Conservation (phyloP, 2,888 invertebrate species). For the Chrysomela aeneicollis region DNA sequence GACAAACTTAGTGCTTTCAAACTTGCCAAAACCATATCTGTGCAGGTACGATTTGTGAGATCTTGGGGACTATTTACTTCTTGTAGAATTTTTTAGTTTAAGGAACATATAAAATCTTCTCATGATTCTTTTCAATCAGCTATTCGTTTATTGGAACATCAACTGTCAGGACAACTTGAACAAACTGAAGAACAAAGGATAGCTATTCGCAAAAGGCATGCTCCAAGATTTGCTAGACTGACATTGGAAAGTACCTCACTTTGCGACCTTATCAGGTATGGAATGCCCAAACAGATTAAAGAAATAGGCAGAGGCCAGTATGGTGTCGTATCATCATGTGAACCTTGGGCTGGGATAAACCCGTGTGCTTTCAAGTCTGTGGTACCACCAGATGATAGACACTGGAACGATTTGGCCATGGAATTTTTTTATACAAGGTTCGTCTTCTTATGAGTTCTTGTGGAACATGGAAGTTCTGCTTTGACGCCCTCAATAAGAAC, state of each 20-base stretch:
- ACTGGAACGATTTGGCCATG: constrained; percentile 90
- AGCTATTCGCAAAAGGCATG: constrained; percentile 78
- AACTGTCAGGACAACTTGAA: constrained; percentile 76
- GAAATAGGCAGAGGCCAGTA: constrained; percentile 86
- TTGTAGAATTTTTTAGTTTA: constrained; percentile 64
- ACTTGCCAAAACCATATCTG: constrained; percentile 75
- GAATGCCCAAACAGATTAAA: constrained; percentile 71
- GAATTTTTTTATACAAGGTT: constrained; percentile 90
- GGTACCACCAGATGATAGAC: constrained; percentile 86
- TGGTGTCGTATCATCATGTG: constrained; percentile 86
- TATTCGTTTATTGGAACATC: constrained; percentile 73
- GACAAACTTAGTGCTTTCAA: constrained; percentile 75
- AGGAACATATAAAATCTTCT: constrained; percentile 77
- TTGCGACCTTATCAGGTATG: constrained; percentile 78
- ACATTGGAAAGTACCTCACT: constrained; percentile 86
- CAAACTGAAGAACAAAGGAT: constrained; percentile 82
- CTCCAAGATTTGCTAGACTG: constrained; percentile 81
- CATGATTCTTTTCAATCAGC: constrained; percentile 82
- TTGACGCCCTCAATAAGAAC: no score
- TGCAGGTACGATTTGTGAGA: constrained; percentile 59
- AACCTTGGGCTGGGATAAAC: constrained; percentile 76
- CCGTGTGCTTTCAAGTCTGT: constrained; percentile 89
- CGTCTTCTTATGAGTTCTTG: not conserved
- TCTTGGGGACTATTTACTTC: not conserved
- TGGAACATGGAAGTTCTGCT: not conserved